A percentile compares a stretch with the other conserved stretches of the same genome.
These are phyloP conservation scores for Gasteruption jaculator DNA, from an alignment of 2,888 invertebrate genomes.

Conservation along the genomic window DNA sequence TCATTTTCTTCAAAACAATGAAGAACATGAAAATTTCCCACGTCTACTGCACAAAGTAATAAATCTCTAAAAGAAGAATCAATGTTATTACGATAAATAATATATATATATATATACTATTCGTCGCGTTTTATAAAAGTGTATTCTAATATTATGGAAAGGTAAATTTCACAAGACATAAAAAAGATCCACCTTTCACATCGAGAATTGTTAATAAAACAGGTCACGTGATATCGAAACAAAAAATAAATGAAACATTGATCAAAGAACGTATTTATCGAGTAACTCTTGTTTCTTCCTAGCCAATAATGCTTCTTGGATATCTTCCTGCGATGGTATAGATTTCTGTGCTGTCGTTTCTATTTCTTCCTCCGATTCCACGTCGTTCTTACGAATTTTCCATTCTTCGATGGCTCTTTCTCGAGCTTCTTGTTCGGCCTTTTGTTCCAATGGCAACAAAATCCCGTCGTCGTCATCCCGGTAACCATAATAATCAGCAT, in stretches of 20 bases:
- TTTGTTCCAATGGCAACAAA: constrained; percentile 80
- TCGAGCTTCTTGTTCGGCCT: constrained; percentile 68
- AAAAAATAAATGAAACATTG: constrained; percentile 19
- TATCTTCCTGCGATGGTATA: constrained; percentile 91
- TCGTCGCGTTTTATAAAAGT: constrained; percentile 51
- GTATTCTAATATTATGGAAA: constrained; percentile 45
- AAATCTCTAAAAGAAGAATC: constrained; percentile 46
- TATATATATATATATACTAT: too few relatives aligned
- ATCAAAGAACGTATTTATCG: constrained; percentile 65
- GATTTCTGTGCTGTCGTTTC: constrained; percentile 74
- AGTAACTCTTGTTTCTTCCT: constrained; percentile 90
- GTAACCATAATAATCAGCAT: constrained; percentile 98
- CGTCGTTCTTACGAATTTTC: constrained; percentile 62
- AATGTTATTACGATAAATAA: constrained; percentile 46
- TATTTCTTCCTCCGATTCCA: constrained; percentile 57
- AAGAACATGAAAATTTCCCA: constrained; percentile 46
- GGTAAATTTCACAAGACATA: too few relatives aligned
- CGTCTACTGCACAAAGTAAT: constrained; percentile 50
- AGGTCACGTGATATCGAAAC: constrained; percentile 34
- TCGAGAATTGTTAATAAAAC: constrained; percentile 45
- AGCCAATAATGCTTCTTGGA: constrained; percentile 85
- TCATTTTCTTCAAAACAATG: constrained; percentile 39
- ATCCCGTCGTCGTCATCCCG: constrained; percentile 98
- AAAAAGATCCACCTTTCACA: too few relatives aligned
- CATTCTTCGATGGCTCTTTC: constrained; percentile 67